Conservation (phyloP, 2,797 vertebrate genomes). For the Cynopterus sphinx region DNA sequence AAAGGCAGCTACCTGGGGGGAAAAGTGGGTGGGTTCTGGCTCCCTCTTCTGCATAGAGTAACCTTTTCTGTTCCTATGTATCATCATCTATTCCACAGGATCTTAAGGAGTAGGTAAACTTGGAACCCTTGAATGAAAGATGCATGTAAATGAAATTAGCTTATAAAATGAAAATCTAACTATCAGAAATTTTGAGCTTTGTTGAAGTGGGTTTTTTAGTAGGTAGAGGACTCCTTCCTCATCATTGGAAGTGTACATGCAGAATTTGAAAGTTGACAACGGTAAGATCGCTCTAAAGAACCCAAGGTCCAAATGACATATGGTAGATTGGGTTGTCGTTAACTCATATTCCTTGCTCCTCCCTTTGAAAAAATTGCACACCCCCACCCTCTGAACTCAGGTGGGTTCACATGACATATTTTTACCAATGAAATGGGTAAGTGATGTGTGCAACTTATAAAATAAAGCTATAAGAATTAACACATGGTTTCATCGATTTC, state of each 20-base stretch:
- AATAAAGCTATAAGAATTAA: background rate
- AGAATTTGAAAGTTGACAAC: background rate
- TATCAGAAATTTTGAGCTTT: background rate
- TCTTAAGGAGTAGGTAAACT: background rate
- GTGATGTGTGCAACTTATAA: background rate
- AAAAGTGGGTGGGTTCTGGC: background rate
- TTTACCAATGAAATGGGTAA: background rate
- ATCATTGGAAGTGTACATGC: background rate
- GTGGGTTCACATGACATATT: background rate
- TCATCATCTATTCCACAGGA: background rate
- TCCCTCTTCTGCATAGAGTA: background rate
- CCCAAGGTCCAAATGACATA: background rate
- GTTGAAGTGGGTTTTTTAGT: background rate
- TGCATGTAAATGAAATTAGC: background rate
- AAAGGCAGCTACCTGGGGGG: slow-evolving; percentile 45
- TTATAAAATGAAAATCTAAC: background rate
- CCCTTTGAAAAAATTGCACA: background rate
- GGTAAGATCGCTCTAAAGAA: background rate
- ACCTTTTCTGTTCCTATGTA: background rate
- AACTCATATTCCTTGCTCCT: background rate
- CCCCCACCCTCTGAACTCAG: background rate
- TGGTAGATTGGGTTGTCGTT: background rate
- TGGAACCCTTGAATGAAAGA: background rate
- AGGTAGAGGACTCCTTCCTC: background rate
- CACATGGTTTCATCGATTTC: fast-evolving